A percentile compares a stretch with the other conserved stretches of the same genome.
These are phyloP conservation scores for Drosophila austrosaltans DNA, from an alignment of 2,888 invertebrate genomes.

Conservation along the genomic window DNA sequence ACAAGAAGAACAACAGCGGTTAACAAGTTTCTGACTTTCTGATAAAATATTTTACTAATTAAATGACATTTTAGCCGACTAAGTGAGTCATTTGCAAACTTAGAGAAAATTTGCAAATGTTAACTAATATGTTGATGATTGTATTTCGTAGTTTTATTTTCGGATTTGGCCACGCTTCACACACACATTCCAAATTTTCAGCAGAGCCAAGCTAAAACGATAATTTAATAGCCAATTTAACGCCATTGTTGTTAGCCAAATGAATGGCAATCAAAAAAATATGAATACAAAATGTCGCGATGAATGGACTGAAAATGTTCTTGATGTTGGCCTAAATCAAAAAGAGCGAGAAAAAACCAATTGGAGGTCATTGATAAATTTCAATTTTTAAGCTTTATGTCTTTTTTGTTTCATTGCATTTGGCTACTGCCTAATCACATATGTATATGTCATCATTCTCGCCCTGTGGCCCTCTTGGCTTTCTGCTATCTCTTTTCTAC, in stretches of 20 bases:
- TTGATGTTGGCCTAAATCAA: conserved; percentile 61
- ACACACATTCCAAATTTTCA: neutral
- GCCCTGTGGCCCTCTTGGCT: neutral
- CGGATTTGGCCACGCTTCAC: conserved; percentile 22
- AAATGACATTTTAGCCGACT: conserved; percentile 10
- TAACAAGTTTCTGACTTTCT: conserved; percentile 43
- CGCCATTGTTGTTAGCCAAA: conserved; percentile 57
- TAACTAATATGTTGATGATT: conserved; percentile 29
- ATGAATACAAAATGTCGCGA: conserved; percentile 38
- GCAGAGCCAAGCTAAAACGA: conserved; percentile 63
- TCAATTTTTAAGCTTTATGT: conserved; percentile 24
- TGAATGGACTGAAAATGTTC: conserved; percentile 50
- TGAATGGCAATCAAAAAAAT: conserved; percentile 27
- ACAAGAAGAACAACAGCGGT: conserved; percentile 16
- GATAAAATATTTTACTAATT: conserved; percentile 12
- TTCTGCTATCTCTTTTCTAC: neutral
- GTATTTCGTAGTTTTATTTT: conserved; percentile 38
- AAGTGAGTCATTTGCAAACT: conserved; percentile 33
- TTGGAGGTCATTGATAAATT: conserved; percentile 20
- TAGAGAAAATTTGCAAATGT: conserved; percentile 5
- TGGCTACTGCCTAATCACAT: neutral
- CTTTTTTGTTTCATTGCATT: conserved; percentile 32
- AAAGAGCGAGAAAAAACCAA: conserved; percentile 14
- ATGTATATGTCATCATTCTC: neutral
- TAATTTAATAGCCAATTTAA: conserved; percentile 72